phyloP scores from a whole-genome alignment of 1,140 invertebrate genomes.

The Tetramorium alpestre region DNA sequence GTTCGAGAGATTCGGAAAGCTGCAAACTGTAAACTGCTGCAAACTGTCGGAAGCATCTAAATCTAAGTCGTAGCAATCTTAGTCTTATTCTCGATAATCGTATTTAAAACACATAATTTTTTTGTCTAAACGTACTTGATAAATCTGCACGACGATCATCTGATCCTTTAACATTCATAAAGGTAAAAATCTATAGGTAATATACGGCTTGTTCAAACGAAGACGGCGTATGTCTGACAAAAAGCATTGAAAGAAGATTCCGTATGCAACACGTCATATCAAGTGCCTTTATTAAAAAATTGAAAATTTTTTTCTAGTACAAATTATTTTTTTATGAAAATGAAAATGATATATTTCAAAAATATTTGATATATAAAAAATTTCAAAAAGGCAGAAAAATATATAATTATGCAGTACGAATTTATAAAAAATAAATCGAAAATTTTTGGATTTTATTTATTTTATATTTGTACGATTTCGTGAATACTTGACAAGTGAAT shows the following conservation, averaged over 20 bases:
- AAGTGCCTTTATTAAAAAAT: not conserved
- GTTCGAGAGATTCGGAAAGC: not conserved
- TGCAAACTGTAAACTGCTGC: not conserved
- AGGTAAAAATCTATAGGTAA: slow-evolving; percentile 54
- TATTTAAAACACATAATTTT: slow-evolving; percentile 40
- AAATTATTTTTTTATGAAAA: not conserved
- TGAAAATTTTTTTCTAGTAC: not conserved
- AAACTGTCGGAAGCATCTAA: slow-evolving; percentile 23
- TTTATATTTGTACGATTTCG: not conserved
- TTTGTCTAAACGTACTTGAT: slow-evolving; percentile 19
- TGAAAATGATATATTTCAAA: too few relatives aligned
- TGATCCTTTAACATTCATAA: slow-evolving; percentile 53
- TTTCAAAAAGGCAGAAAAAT: not conserved
- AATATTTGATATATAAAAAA: not conserved
- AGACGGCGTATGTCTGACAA: not conserved
- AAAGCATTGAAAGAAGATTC: not conserved
- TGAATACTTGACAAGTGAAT: not conserved
- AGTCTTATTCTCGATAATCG: slow-evolving; percentile 29
- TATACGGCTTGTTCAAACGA: not conserved
- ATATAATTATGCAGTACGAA: not conserved
- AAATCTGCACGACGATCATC: slow-evolving; percentile 28
- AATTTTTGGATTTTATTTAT: not conserved
- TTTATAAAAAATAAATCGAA: not conserved
- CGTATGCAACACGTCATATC: not conserved
- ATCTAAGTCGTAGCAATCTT: slow-evolving; percentile 46